Percentiles rank a stretch among this genome's conserved stretches.
Conservation (phyloP, 2,113 vertebrate species). For the Ceratotherium simum region DNA sequence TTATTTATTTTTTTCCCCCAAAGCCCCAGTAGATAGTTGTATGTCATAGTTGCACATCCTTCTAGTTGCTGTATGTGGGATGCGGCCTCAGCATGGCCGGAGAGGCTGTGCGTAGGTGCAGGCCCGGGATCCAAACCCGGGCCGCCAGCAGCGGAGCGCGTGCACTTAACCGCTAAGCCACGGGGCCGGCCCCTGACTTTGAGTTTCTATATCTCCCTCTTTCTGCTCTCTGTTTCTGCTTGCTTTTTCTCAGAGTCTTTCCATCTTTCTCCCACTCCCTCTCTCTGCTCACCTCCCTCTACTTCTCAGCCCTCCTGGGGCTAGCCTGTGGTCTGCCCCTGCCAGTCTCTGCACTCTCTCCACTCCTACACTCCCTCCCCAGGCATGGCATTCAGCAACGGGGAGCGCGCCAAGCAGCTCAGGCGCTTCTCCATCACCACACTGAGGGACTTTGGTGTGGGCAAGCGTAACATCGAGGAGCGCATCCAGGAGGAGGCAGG, state of each 20-base stretch:
- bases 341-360: accelerated
- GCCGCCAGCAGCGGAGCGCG: too few species aligned
- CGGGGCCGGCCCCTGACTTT: too few species aligned
- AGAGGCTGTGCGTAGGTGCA: too few species aligned
- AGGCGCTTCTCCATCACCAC: constrained; percentile 77
- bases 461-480: constrained; percentile 76
- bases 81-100: too few species aligned
- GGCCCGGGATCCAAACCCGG: too few species aligned
- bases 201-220: neutral
- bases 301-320: neutral
- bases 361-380: accelerated
- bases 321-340: too few species aligned
- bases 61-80: too few species aligned
- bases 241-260: accelerated
- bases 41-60: too few species aligned
- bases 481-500: constrained; percentile 89
- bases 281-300: too few species aligned
- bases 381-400: constrained; percentile 60
- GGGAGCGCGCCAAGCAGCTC: constrained; percentile 74
- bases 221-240: neutral
- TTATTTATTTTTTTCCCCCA: too few species aligned
- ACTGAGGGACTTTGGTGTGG: constrained; percentile 75
- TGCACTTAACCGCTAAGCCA: too few species aligned
- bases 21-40: too few species aligned
- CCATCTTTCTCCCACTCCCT: accelerated